Base-by-base conservation (phyloP, 2,888 invertebrate genomes). In the Malacosoma neustria region DNA sequence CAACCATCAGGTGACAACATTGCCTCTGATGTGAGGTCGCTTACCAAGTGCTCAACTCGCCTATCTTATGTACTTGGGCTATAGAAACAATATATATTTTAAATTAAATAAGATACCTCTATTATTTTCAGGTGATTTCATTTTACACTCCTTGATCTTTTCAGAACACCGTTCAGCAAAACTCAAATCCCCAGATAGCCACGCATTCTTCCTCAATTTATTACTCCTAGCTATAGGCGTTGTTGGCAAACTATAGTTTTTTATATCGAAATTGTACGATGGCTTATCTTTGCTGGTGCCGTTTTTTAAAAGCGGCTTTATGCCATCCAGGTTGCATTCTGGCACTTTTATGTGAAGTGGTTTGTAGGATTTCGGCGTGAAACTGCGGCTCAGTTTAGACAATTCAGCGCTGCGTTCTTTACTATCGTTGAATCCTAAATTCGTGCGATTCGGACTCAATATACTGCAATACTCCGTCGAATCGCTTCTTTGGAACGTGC, bases 211-310 rank as follows among this genome's bases (percentile, higher is more conserved):
- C 45, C 87, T 74, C 45, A 88, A 57, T 48, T 87, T 87, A 41
- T 87, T 88, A 49, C 84, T 87, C 4, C 87, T 64, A 3, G 88
- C 88, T 38, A 88, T 88, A 1, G 88, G 87, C 4, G 87, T 87
- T 0, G 67, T 66, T 1, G 88, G 88, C 42, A 88, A 64, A 49
- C 80, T 81, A 33, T 77, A 85, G 42, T 87, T 81, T 47, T 72
- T 73, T 42, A 87, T 77, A 62, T 82, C 76, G 42, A 87, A 87
- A 48, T 72, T 80, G 44, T 85, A 86, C n/a, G 80, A 74, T 0
- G 84, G 70, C 11, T 61, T 54, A 29, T 60, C 67, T 30, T 38
- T 43, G 13, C 54, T 54, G 42, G 56, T 65, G 13, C 61, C 61
- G 29, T 72, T 67, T 42, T 72, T 80, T 1, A 81, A 50, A 39